Evolutionary conservation across 2,113 vertebrate genomes (phyloP).

Genomic region (Stigmatopora argus): DNA sequence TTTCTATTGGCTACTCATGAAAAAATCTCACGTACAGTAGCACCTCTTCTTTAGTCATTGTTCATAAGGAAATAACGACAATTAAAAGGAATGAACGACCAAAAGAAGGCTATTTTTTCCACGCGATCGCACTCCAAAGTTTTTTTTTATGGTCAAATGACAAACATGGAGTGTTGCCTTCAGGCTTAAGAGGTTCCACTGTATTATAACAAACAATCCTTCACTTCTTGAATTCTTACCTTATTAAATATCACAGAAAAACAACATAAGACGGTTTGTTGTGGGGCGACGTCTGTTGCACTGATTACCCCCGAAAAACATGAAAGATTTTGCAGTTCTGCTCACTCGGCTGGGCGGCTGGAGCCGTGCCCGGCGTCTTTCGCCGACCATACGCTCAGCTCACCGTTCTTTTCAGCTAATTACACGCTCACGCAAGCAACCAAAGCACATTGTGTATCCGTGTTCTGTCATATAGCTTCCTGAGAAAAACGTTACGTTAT

Average conservation of each 20-base stretch:
- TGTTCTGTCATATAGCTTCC: neutral
- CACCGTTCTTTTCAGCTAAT: constrained; percentile 2
- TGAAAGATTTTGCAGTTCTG: neutral
- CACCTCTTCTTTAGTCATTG: neutral
- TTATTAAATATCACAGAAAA: neutral
- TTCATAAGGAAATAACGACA: neutral
- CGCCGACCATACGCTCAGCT: neutral
- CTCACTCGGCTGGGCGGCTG: constrained; percentile 2
- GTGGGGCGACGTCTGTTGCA: neutral
- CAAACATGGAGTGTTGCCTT: neutral
- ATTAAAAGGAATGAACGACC: neutral
- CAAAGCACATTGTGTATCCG: neutral
- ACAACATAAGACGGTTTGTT: constrained; percentile 1
- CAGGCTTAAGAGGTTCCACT: neutral
- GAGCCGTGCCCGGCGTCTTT: neutral
- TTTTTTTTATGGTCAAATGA: no score
- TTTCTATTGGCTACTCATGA: constrained; percentile 11
- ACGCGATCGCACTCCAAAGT: no score
- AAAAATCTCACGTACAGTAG: neutral
- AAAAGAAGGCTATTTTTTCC: neutral
- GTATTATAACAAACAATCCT: neutral
- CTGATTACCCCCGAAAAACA: neutral
- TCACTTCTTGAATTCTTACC: neutral
- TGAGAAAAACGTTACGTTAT: neutral
- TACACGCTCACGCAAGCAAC: neutral